Conservation (phyloP, 2,888 invertebrate genomes). For the Xestia sexstrigata region DNA sequence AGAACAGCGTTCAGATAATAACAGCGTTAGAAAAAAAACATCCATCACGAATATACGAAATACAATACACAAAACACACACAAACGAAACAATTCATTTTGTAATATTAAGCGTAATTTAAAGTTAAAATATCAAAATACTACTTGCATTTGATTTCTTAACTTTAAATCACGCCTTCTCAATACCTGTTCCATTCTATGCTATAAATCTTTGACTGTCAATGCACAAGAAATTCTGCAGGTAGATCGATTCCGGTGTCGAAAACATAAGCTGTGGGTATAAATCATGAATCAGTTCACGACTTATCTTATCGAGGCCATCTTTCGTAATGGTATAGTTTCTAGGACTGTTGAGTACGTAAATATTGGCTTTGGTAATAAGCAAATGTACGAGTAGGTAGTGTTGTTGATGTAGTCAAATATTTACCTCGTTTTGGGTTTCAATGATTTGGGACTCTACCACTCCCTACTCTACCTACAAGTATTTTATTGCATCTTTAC, state of each 20-base stretch:
- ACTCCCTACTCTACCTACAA: too few species aligned
- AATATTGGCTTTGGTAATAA: conserved; percentile 13
- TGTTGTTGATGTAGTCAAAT: not conserved
- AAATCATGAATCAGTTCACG: conserved; percentile 40
- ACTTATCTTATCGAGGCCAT: conserved; percentile 36
- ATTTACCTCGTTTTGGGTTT: not conserved
- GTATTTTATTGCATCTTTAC: not conserved
- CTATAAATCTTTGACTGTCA: conserved; percentile 47
- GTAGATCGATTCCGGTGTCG: conserved; percentile 47
- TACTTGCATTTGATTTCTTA: too few species aligned
- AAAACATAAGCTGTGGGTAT: conserved; percentile 46
- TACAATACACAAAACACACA: not conserved
- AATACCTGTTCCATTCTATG: conserved; percentile 20
- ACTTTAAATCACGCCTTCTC: too few species aligned
- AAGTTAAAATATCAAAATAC: conserved; percentile 9
- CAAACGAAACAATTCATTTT: not conserved
- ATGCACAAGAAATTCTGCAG: conserved; percentile 46
- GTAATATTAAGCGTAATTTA: not conserved
- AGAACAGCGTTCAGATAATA: not conserved
- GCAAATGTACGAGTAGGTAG: not conserved
- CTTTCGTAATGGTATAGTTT: conserved; percentile 25
- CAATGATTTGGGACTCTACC: not conserved
- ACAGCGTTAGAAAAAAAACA: not conserved
- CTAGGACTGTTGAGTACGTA: not conserved
- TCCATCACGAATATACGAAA: not conserved